These are phyloP conservation scores for Sebastes nivosus DNA, from an alignment of 2,797 vertebrate species.

Conservation along the genomic window DNA sequence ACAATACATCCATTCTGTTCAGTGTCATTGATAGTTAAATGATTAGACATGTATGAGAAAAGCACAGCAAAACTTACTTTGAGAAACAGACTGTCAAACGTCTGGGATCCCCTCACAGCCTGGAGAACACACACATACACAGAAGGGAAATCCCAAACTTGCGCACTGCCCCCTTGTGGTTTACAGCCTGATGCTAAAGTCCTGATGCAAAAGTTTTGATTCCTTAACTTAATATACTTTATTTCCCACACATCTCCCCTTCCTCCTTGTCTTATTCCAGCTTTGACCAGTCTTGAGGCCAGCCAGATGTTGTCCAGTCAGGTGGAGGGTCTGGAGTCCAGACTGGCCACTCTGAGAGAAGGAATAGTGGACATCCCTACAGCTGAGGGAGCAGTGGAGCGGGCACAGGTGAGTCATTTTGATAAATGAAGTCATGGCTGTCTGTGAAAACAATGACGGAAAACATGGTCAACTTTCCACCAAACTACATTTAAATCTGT, in stretches of 20 bases:
- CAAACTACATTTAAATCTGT: not conserved
- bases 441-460: not conserved
- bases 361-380: conserved; percentile 69
- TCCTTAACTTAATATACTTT: not conserved
- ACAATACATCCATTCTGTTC: accelerated
- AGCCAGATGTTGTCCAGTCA: conserved; percentile 38
- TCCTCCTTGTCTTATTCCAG: conserved; percentile 62
- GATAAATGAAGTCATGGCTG: not conserved
- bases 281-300: conserved; percentile 74
- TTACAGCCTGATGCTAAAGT: not conserved
- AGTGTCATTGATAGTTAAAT: no score
- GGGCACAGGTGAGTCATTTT: conserved; percentile 83
- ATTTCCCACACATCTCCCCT: not conserved
- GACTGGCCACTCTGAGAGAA: conserved; percentile 67
- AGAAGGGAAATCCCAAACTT: conserved; percentile 5
- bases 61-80: not conserved
- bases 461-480: not conserved
- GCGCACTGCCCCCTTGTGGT: conserved; percentile 57
- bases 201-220: not conserved
- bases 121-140: conserved; percentile 5
- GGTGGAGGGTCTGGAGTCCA: conserved; percentile 80
- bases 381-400: conserved; percentile 83
- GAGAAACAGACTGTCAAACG: conserved; percentile 23
- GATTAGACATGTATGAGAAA: not conserved
- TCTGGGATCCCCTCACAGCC: conserved; percentile 19